These are phyloP conservation scores for Kradibia gibbosae DNA, from an alignment of 1,140 invertebrate species.

Conservation along the genomic window DNA sequence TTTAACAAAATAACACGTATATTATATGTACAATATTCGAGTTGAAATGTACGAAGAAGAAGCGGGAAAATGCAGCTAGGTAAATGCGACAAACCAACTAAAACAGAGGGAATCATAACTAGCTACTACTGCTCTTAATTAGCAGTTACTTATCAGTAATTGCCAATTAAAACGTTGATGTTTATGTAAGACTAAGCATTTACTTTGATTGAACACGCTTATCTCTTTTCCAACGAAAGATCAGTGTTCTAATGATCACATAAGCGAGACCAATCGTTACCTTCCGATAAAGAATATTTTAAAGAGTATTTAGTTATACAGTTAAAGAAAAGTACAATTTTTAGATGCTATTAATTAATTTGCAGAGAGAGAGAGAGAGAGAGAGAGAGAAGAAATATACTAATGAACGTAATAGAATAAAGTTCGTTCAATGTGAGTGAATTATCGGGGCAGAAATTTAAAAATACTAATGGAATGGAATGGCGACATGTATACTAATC, in stretches of 20 bases:
- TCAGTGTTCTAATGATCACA: neutral
- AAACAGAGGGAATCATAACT: too few relatives aligned
- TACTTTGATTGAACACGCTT: conserved; percentile 46
- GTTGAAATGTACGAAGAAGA: too few relatives aligned
- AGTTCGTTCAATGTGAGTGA: neutral
- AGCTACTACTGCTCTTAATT: too few relatives aligned
- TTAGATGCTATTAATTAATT: neutral
- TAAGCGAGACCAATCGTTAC: neutral
- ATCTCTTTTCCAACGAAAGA: conserved; percentile 23
- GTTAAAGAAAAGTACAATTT: neutral
- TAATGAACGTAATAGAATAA: too few relatives aligned
- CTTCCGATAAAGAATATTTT: neutral
- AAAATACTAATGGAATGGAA: neutral
- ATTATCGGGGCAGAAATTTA: neutral
- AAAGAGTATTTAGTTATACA: neutral
- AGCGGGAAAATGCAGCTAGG: too few relatives aligned
- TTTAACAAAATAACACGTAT: too few relatives aligned
- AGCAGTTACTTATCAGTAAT: conserved; percentile 71
- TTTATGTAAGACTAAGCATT: conserved; percentile 54
- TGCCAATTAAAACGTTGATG: conserved; percentile 72
- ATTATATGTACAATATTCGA: too few relatives aligned
- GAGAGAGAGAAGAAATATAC: too few relatives aligned
- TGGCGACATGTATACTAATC: neutral
- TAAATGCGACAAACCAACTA: too few relatives aligned
- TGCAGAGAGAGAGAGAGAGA: too few relatives aligned